phyloP scores from a whole-genome alignment of 2,797 vertebrate genomes.

The Lindbergichthys nudifrons region DNA sequence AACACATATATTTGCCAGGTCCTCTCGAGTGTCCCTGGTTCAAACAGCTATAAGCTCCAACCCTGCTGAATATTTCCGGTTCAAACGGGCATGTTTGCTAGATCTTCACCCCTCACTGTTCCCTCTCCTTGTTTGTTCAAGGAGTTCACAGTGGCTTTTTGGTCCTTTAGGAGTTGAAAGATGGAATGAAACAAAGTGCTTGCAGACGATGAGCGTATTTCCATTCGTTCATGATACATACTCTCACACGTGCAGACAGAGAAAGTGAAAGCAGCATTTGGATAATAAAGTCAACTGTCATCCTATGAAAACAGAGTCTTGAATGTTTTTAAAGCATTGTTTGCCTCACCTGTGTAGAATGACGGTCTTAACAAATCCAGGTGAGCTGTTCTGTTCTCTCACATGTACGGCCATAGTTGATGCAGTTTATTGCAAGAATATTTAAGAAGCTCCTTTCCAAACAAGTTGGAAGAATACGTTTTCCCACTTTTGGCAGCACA shows the following conservation, averaged over 20 bases:
- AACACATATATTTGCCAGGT: conserved; percentile 78
- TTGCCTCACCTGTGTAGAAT: conserved; percentile 59
- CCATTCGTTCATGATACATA: conserved; percentile 44
- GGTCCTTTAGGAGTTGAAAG: conserved; percentile 50
- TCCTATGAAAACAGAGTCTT: conserved; percentile 51
- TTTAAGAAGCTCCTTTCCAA: conserved; percentile 23
- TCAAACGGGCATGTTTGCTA: conserved; percentile 79
- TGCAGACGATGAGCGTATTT: conserved; percentile 47
- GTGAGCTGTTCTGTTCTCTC: conserved; percentile 43
- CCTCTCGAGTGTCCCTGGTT: conserved; percentile 59
- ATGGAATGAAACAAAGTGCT: conserved; percentile 56
- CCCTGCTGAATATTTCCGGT: conserved; percentile 77
- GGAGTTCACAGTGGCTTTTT: conserved; percentile 66
- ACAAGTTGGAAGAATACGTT: conserved; percentile 23
- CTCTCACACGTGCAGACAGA: conserved; percentile 6
- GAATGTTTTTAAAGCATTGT: conserved; percentile 50
- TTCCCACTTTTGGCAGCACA: conserved; percentile 34
- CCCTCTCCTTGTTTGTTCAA: conserved; percentile 66
- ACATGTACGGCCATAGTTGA: conserved; percentile 20
- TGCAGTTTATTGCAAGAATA: conserved; percentile 26
- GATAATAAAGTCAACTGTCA: conserved; percentile 55
- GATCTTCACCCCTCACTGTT: conserved; percentile 38
- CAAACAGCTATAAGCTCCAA: conserved; percentile 67
- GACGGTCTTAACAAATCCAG: conserved; percentile 43
- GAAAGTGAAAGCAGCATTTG: conserved; percentile 37